Evolutionary conservation across 2,113 vertebrate genomes (phyloP).

Genomic region (Heliornis fulica): DNA sequence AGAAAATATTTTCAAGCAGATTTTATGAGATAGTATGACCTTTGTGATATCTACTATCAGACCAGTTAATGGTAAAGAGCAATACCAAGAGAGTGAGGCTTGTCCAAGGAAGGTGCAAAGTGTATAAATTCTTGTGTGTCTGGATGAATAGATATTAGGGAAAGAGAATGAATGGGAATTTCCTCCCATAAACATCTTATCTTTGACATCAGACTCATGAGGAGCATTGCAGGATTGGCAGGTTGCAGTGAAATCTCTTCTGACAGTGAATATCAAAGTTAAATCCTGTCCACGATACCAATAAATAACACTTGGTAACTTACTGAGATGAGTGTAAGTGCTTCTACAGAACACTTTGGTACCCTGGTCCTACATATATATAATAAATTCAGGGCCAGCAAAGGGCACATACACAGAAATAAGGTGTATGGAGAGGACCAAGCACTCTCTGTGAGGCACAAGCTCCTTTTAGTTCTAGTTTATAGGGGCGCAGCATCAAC

Average conservation of each 20-base stretch:
- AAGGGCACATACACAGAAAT: neutral
- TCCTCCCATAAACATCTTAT: neutral
- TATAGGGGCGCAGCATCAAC: neutral
- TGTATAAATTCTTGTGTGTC: neutral
- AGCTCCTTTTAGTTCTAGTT: neutral
- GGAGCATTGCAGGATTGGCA: neutral
- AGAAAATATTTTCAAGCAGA: neutral
- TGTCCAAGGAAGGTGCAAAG: neutral
- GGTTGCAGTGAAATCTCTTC: neutral
- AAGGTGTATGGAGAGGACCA: fast-evolving
- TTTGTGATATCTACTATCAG: neutral
- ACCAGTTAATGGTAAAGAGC: neutral
- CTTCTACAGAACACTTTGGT: neutral
- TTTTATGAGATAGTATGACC: neutral
- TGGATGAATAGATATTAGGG: neutral
- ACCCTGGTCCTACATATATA: neutral
- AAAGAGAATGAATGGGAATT: neutral
- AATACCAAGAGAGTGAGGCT: neutral
- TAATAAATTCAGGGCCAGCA: neutral
- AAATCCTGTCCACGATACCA: neutral
- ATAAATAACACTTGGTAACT: neutral
- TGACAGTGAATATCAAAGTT: neutral
- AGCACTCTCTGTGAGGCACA: neutral
- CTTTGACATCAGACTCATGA: neutral
- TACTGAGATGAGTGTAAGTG: neutral